A percentile compares a stretch with the other conserved stretches of the same genome.
Conservation (phyloP, 2,797 vertebrate genomes). For the Artibeus jamaicensis region DNA sequence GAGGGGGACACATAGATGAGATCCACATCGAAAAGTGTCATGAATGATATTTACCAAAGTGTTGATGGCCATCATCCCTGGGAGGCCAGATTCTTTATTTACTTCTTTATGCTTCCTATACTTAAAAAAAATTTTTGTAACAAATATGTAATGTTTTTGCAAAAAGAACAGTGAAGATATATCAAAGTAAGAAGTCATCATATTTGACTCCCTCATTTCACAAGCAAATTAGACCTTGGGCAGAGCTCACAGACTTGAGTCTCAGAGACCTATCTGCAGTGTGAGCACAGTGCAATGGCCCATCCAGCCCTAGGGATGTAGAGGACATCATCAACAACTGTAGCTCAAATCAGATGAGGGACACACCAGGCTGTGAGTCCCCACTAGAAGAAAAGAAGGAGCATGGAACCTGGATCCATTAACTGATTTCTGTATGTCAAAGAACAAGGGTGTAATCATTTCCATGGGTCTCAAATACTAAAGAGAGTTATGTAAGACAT, state of each 20-base stretch:
- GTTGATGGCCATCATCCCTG: background rate
- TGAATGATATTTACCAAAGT: background rate
- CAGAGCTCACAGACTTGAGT: background rate
- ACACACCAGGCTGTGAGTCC: background rate
- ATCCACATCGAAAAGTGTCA: background rate
- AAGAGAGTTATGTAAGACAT: background rate
- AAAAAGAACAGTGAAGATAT: background rate
- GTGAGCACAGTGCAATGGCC: background rate
- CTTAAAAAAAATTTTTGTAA: background rate
- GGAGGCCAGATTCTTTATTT: background rate
- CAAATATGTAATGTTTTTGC: background rate
- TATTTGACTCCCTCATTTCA: background rate
- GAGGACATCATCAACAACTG: background rate
- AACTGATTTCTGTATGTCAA: background rate
- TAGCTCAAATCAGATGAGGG: background rate
- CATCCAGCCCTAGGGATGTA: background rate
- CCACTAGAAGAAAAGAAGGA: background rate
- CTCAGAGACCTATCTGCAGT: background rate
- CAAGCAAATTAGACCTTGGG: background rate
- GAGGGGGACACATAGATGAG: background rate
- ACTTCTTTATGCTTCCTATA: background rate
- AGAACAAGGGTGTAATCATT: background rate
- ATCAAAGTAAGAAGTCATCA: background rate
- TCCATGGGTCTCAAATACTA: background rate
- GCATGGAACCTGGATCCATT: accelerated